These are phyloP conservation scores for Lepus americanus DNA, from an alignment of 2,113 vertebrate species.

Conservation along the genomic window DNA sequence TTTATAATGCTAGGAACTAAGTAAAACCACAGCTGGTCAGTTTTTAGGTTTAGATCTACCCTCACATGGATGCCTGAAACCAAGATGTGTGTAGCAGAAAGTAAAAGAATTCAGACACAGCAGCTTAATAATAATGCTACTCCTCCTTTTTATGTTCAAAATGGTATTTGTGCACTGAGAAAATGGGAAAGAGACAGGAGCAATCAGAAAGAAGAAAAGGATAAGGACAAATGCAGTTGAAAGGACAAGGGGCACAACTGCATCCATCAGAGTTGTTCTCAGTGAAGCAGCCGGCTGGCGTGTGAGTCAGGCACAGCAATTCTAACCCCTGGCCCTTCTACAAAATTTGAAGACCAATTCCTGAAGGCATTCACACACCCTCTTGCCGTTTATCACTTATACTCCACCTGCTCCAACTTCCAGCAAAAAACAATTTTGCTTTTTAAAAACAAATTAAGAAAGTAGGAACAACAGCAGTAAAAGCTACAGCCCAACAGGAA, in stretches of 20 bases:
- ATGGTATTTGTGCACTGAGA: not conserved
- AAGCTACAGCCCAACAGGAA: not conserved
- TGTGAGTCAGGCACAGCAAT: slow-evolving; percentile 61
- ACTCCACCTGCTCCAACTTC: slow-evolving; percentile 50
- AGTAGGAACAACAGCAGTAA: slow-evolving; percentile 16
- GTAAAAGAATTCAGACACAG: not conserved
- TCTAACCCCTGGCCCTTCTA: slow-evolving; percentile 56
- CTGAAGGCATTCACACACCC: slow-evolving; percentile 56
- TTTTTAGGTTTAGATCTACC: slow-evolving; percentile 5
- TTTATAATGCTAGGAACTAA: slow-evolving; percentile 11
- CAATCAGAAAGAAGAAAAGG: slow-evolving; percentile 11
- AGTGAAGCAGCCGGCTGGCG: slow-evolving; percentile 40
- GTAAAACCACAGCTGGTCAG: not conserved
- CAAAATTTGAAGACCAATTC: slow-evolving; percentile 64
- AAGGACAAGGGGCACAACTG: slow-evolving; percentile 51
- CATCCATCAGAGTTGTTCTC: slow-evolving; percentile 25
- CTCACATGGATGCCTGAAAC: not conserved
- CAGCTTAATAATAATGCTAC: not conserved
- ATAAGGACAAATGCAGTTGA: slow-evolving; percentile 21
- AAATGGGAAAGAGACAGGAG: not conserved
- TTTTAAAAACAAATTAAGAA: slow-evolving; percentile 69
- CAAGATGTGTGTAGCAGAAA: not conserved
- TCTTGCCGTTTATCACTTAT: slow-evolving; percentile 48
- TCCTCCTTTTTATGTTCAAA: not conserved
- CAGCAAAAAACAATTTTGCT: slow-evolving; percentile 59